These are phyloP conservation scores for Mirounga angustirostris DNA, from an alignment of 2,113 vertebrate species.

Conservation along the genomic window DNA sequence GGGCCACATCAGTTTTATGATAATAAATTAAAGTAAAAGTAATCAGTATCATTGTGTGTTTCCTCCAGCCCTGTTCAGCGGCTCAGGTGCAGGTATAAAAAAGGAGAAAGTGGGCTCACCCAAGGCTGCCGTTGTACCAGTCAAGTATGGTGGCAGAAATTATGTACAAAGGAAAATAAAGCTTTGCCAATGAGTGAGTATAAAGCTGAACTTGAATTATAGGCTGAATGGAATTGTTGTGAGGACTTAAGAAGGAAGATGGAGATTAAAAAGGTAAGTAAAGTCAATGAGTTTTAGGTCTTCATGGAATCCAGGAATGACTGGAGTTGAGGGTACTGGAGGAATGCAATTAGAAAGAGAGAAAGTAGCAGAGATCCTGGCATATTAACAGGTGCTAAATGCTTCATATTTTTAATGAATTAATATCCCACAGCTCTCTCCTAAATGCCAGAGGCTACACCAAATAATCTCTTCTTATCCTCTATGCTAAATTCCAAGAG, in stretches of 20 bases:
- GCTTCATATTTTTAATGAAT: neutral
- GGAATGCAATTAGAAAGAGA: neutral
- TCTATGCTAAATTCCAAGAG: neutral
- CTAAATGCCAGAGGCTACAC: neutral
- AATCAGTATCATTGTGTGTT: neutral
- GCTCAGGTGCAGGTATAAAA: neutral
- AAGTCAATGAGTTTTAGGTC: neutral
- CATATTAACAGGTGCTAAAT: neutral
- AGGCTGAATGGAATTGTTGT: neutral
- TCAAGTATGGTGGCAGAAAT: neutral
- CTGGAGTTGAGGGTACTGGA: neutral
- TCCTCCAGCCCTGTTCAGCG: neutral
- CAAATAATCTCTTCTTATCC: neutral
- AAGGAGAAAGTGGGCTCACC: neutral
- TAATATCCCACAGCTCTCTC: neutral
- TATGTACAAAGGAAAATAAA: neutral
- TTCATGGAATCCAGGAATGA: neutral
- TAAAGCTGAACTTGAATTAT: constrained; percentile 8
- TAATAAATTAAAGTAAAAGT: neutral
- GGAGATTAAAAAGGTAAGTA: neutral
- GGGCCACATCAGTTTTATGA: neutral
- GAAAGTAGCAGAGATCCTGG: neutral
- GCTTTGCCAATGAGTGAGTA: neutral
- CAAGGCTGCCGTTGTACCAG: neutral
- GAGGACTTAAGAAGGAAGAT: neutral